Evolutionary conservation across 2,797 vertebrate species (phyloP), one percentile per base, ranked within the genome.

Genomic region (Oreortyx pictus): DNA sequence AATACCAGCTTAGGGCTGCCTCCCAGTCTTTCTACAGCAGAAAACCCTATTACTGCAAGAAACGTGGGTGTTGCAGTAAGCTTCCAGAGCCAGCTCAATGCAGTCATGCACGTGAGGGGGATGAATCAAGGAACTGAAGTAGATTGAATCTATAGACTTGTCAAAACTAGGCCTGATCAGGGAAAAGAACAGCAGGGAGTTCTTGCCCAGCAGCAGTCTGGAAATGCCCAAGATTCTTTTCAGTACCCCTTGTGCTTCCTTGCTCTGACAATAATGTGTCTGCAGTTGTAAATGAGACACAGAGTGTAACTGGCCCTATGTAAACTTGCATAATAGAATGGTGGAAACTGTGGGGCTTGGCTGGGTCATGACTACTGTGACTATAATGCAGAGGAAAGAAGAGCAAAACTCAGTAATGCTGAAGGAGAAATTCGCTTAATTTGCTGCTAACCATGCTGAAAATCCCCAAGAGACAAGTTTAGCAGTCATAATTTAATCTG

Each of bases 401-500:
- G 43, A 79, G 19, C 37, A 95, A 74, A 96, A 41, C 16, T 86
- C 43, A 25, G 67, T 65, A 72, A 56, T 41, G 46, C 35, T 91
- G 44, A 92, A 70, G 73, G 57, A 84, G 56, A 64, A 62, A 39
- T 50, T 93, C 91, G 23, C 18, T n/a, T 44, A 62, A 85, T 87
- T 92, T 70, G 65, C 33, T 89, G 35, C n/a, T 65, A 50, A 66
- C 57, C 41, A 13, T 47, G n/a, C 57, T 88, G 75, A 77, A 94
- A 96, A 56, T 39, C 46, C 47, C 27, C 19, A 37, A 83, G 52
- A 90, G 61, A 83, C 31, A 20, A 29, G 18, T 33, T 89, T 72
- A 89, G 68, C 79, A 86, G 61, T 67, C 12, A 62, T 78, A 80
- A 88, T 88, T 92, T 89, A 70, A 84, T 94, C 94, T 96, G 90